Base-by-base conservation (phyloP, 2,888 invertebrate species). In the Malacosoma neustria region DNA sequence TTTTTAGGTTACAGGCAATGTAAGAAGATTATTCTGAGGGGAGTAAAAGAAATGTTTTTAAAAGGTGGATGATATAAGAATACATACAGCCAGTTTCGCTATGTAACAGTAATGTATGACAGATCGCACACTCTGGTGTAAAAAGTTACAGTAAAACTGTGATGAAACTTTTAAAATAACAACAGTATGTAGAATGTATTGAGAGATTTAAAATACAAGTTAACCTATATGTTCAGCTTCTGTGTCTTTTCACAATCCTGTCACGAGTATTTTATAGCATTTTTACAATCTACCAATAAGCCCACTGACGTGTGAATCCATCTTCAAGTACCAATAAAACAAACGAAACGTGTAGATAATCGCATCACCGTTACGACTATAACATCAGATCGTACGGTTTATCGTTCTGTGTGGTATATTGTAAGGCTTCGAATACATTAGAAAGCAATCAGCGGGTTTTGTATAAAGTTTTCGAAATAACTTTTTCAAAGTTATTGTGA, bases 211-310 rank as follows among this genome's bases (percentile, higher is more conserved):
- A n/a, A n/a, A n/a, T n/a, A n/a, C n/a, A n/a, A n/a, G n/a, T n/a
- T n/a, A n/a, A n/a, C n/a, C n/a, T n/a, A n/a, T n/a, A n/a, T n/a
- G n/a, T n/a, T n/a, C 22, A 4, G 22, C 22, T 22, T 5, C 22
- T n/a, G 22, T 22, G 6, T 5, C 22, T 7, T 9, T 22, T 22
- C 5, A 22, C 7, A 32, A 30, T 36, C 36, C 36, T 41, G 33
- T 36, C 9, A 37, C 29, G 6, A 22, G 11, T 13, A 29, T 32
- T 34, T 35, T 31, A 14, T 35, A 14, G 22, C 22, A 5, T 22
- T 22, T 22, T 22, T 22, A 22, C 22, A 22, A 22, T 22, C 22
- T 9, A 3, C 22, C 22, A 22, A 22, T 9, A 22, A 22, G 13
- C 12, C 13, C 13, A 14, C 13, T 13, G 31, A 34, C 13, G 6